A percentile compares a stretch with the other conserved stretches of the same genome.
Evolutionary conservation across 1,140 invertebrate species (phyloP).

Genomic region (Nephotettix cincticeps): DNA sequence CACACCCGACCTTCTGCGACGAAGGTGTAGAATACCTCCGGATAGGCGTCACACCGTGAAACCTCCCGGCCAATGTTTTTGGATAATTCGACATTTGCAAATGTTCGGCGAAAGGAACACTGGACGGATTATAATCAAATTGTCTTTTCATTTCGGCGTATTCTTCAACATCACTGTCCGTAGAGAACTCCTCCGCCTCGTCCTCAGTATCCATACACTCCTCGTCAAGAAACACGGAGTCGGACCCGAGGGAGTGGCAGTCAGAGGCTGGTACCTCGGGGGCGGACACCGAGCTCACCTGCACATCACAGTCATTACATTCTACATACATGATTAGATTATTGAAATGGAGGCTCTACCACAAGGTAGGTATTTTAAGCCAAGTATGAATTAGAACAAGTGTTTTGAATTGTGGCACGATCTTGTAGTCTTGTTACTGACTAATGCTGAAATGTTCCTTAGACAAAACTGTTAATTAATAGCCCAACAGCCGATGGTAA

Average conservation of each 20-base stretch:
- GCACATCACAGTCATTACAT: no score
- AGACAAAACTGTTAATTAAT: no score
- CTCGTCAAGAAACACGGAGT: constrained; percentile 67
- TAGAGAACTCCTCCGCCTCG: constrained; percentile 76
- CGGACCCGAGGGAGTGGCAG: constrained; percentile 60
- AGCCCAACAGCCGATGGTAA: no score
- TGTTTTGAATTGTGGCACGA: no score
- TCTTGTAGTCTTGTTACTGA: no score
- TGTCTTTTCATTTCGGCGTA: constrained; percentile 6
- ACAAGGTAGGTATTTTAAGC: no score
- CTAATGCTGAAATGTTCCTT: no score
- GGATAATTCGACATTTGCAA: constrained; percentile 20
- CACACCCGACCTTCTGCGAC: background rate
- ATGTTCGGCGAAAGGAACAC: constrained; percentile 26
- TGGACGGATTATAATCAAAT: constrained; percentile 23
- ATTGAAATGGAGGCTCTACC: no score
- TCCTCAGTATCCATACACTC: constrained; percentile 68
- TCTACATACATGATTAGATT: no score
- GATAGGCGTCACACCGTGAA: constrained; percentile 8
- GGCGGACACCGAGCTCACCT: constrained; percentile 45
- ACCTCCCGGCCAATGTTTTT: constrained; percentile 6
- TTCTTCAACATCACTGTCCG: constrained; percentile 63
- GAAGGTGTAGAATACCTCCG: constrained; percentile 31
- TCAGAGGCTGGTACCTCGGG: constrained; percentile 29
- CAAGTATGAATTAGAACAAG: no score